Evolutionary conservation across 2,113 vertebrate species (phyloP), one percentile per base, ranked within the genome.

Genomic region (Sebastes schlegelii): DNA sequence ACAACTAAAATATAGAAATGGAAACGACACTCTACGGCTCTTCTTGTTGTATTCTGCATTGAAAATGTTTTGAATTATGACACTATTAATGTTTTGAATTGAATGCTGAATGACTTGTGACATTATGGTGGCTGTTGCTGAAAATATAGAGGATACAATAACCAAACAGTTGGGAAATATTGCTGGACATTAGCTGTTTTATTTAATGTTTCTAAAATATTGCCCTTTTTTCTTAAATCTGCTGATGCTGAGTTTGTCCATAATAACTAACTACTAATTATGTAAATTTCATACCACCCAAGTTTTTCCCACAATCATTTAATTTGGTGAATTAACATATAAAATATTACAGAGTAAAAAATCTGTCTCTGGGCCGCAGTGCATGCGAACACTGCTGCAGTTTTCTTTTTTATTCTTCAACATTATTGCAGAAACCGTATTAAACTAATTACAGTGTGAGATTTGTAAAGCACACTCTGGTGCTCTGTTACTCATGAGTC

Each of bases 381-480:
- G 40, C n/a, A 58, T 14, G 70, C 70, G 46, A 48, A 48, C 55
- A 48, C 21, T 60, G 55, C 43, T 34, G 43, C 9, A 46, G 14
- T 6, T 48, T 72, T 57, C 45, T 19, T 7, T 26, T 26, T 23
- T 43, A 52, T 54, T 16, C 34, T 58, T 21, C 52, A 43, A 43
- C 34, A 23, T 34, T 49, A 69, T 42, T 49, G 54, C 45, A 21
- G 17, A 80, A 71, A 72, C 40, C 17, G 0, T 14, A 66, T 45
- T 55, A 34, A 66, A 49, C 26, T 58, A 69, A 73, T 77, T 19
- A 81, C 42, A 58, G 23, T 10, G 2, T 34, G 13, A 43, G n/a
- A 61, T 63, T 55, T 69, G 34, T 70, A 21, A 58, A 77, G 58
- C 62, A 66, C 65, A 61, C 72, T 21, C 34, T 83, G 68, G 46